Base-by-base conservation (phyloP, 2,797 vertebrate genomes). In the Esox masquinongy region DNA sequence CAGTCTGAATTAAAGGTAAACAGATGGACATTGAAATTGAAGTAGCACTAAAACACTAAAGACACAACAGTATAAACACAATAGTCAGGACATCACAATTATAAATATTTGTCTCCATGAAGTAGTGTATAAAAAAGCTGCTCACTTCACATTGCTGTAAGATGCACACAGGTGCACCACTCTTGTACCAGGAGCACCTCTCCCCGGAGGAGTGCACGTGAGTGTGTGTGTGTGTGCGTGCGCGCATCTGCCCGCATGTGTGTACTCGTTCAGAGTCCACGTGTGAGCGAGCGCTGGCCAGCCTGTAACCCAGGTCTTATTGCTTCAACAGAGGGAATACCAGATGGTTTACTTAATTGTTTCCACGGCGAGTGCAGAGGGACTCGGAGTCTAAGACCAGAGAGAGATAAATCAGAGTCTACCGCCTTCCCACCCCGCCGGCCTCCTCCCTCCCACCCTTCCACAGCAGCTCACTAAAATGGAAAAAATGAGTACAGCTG, bases 321-420 rank as follows among this genome's bases (percentile, higher is more conserved):
- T 89, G 86, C 87, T 91, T 89, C 90, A 88, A 80, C 87, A 89
- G 90, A 84, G 79, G 67, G 89, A 87, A 91, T 84, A 85, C 89
- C 92, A 92, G 88, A 90, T 92, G 92, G 87, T 91, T 92, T 91
- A 89, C 86, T 89, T 92, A 89, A 92, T 86, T 84, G 87, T 92
- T 90, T 92, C 85, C 79, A 5, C 7, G 29, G 22, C 0, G 3
- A 61, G 22, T 4, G 22, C 22, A 24, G 22, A 61, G 56, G 9
- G 4, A 15, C 53, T 56, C 84, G 85, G 86, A 78, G 88, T 84
- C 84, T 77, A 85, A 75, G 81, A 87, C 84, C 78, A 59, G 70
- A 31, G 77, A 24, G 31, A 86, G 90, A 93, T 92, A 92, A 92
- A 93, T 92, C 89, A 88, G 74, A 75, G 86, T 86, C 88, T 86